Evolutionary conservation across 2,888 invertebrate species (phyloP).

Genomic region (Hoplodrina ambigua): DNA sequence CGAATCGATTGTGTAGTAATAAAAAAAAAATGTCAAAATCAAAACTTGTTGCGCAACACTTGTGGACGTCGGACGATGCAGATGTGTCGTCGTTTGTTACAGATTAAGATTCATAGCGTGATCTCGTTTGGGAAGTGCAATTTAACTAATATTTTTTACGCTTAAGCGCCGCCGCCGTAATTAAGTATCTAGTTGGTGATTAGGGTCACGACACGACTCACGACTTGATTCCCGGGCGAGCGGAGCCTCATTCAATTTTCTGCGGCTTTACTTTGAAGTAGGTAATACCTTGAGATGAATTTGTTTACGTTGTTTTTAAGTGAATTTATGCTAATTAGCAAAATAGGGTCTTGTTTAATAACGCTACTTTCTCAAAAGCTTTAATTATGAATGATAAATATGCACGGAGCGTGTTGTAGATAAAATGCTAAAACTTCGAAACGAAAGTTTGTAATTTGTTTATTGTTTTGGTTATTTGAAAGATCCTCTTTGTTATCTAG

Average conservation of each 20-base stretch:
- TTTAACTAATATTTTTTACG: constrained; percentile 53
- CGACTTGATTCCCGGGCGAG: constrained; percentile 40
- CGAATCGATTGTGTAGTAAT: constrained; percentile 46
- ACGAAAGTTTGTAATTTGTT: constrained; percentile 11
- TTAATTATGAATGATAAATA: constrained; percentile 4
- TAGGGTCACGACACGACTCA: constrained; percentile 55
- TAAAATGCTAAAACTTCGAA: not conserved
- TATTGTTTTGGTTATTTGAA: constrained; percentile 2
- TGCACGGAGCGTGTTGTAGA: not conserved
- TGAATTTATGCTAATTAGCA: constrained; percentile 34
- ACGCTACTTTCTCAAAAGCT: not conserved
- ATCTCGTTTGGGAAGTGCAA: constrained; percentile 52
- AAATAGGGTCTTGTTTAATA: constrained; percentile 9
- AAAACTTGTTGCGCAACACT: constrained; percentile 47
- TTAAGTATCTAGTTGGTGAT: constrained; percentile 54
- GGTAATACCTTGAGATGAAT: constrained; percentile 31
- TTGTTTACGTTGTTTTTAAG: constrained; percentile 24
- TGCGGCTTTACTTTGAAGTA: constrained; percentile 42
- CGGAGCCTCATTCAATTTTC: constrained; percentile 46
- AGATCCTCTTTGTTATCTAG: constrained; percentile 28
- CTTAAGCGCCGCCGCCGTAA: constrained; percentile 46
- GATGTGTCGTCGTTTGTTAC: constrained; percentile 33
- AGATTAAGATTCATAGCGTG: constrained; percentile 48
- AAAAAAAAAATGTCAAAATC: constrained; percentile 47
- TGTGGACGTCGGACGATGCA: constrained; percentile 26